Percentiles rank a stretch among this genome's conserved stretches.
phyloP scores from a whole-genome alignment of 2,113 vertebrate species.

The Myotis yumanensis region DNA sequence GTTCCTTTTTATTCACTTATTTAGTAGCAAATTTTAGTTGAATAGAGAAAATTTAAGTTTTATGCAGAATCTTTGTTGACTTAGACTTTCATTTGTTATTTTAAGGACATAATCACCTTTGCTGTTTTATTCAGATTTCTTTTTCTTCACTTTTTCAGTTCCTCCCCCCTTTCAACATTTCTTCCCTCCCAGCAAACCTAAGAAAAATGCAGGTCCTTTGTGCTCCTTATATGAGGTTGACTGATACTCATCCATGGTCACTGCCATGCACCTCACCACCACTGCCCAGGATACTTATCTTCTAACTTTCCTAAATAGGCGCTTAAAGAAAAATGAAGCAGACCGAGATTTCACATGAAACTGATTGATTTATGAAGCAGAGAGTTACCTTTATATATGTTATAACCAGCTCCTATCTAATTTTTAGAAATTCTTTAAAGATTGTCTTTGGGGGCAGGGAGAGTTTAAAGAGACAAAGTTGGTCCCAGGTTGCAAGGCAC shows the following conservation, averaged over 20 bases:
- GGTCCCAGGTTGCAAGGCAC: neutral
- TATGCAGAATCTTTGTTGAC: neutral
- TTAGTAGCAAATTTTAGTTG: slow-evolving; percentile 19
- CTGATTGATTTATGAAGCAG: neutral
- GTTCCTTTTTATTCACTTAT: slow-evolving; percentile 9
- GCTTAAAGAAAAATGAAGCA: neutral
- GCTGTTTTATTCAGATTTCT: neutral
- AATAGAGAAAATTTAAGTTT: neutral
- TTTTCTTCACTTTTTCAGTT: neutral
- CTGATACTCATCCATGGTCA: neutral
- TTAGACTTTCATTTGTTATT: neutral
- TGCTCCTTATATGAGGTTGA: neutral
- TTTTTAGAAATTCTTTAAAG: neutral
- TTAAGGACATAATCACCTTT: neutral
- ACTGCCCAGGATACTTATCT: neutral
- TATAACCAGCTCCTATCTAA: neutral
- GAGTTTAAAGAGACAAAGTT: neutral
- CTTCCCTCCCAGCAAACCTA: neutral
- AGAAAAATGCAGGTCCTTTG: neutral
- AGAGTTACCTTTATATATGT: neutral
- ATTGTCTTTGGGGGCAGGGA: neutral
- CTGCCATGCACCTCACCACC: neutral
- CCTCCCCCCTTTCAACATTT: neutral
- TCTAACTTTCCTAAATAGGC: neutral
- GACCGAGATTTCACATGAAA: neutral